These are phyloP conservation scores for Aplocera efformata DNA, from an alignment of 2,888 invertebrate genomes.

Conservation along the genomic window DNA sequence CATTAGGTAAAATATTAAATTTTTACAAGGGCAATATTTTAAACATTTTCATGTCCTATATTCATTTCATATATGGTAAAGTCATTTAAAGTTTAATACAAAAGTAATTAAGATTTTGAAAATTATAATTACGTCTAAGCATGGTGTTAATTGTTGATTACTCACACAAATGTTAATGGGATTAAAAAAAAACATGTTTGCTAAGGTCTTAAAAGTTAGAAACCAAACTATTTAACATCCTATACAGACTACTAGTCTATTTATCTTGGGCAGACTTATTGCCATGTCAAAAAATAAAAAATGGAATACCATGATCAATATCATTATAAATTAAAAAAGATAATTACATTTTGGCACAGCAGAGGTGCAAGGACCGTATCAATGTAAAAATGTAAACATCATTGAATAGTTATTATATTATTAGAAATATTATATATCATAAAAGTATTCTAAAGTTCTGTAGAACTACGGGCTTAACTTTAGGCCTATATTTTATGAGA, in stretches of 20 bases:
- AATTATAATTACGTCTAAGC: no score
- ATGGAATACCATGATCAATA: slow-evolving; percentile 34
- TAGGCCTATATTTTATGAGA: slow-evolving; percentile 66
- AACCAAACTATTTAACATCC: no score
- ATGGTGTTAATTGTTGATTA: no score
- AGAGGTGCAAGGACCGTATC: slow-evolving; percentile 57
- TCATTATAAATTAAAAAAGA: slow-evolving; percentile 38
- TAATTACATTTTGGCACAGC: slow-evolving; percentile 78
- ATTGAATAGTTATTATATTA: slow-evolving; percentile 39
- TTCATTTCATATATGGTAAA: no score
- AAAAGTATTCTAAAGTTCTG: slow-evolving; percentile 65
- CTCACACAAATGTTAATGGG: no score
- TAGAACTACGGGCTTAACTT: slow-evolving; percentile 73
- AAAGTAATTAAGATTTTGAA: not conserved
- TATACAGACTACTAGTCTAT: no score
- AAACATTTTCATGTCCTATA: no score
- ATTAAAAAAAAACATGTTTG: no score
- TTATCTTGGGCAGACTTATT: no score
- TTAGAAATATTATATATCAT: slow-evolving; percentile 60
- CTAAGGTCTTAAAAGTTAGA: no score
- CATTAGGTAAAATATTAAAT: not conserved
- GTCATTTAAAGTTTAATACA: no score
- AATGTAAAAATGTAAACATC: slow-evolving; percentile 40
- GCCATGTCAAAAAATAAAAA: not conserved
- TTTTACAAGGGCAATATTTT: no score